phyloP scores from a whole-genome alignment of 2,888 invertebrate genomes.

The Monochamus alternatus region DNA sequence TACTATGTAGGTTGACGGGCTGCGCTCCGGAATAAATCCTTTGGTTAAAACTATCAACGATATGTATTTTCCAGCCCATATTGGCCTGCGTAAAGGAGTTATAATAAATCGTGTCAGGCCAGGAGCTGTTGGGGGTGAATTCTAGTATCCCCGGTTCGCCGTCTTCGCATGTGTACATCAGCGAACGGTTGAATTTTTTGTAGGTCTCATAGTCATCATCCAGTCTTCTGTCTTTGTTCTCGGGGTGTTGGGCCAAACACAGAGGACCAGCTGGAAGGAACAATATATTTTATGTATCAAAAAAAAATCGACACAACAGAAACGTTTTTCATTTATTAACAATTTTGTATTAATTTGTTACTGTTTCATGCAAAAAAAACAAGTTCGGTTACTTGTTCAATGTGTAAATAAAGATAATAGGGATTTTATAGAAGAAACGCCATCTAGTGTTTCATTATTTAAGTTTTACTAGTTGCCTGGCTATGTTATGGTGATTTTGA shows the following conservation, averaged over 20 bases:
- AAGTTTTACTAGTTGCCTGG: too few relatives aligned
- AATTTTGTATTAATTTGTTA: too few relatives aligned
- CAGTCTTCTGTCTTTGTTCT: constrained; percentile 81
- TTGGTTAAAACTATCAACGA: constrained; percentile 84
- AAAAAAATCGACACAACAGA: not conserved
- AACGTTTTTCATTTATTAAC: too few relatives aligned
- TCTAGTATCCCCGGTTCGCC: constrained; percentile 83
- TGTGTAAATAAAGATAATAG: too few relatives aligned
- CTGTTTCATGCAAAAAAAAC: too few relatives aligned
- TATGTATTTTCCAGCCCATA: constrained; percentile 96
- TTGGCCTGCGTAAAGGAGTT: constrained; percentile 94
- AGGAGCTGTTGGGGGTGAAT: constrained; percentile 90
- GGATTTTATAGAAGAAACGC: too few relatives aligned
- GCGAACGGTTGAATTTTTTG: constrained; percentile 87
- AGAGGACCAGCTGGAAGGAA: constrained; percentile 81
- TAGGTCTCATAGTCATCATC: constrained; percentile 87
- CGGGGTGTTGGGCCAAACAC: constrained; percentile 80
- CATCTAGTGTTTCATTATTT: too few relatives aligned
- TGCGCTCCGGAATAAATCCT: constrained; percentile 39
- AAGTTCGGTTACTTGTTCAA: too few relatives aligned
- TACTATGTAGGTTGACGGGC: not conserved
- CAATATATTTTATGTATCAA: not conserved
- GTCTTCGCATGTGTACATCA: constrained; percentile 80
- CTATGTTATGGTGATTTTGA: too few relatives aligned
- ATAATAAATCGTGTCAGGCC: constrained; percentile 94